These are phyloP conservation scores for Siniperca knerii DNA, from an alignment of 2,113 vertebrate genomes.

Conservation along the genomic window DNA sequence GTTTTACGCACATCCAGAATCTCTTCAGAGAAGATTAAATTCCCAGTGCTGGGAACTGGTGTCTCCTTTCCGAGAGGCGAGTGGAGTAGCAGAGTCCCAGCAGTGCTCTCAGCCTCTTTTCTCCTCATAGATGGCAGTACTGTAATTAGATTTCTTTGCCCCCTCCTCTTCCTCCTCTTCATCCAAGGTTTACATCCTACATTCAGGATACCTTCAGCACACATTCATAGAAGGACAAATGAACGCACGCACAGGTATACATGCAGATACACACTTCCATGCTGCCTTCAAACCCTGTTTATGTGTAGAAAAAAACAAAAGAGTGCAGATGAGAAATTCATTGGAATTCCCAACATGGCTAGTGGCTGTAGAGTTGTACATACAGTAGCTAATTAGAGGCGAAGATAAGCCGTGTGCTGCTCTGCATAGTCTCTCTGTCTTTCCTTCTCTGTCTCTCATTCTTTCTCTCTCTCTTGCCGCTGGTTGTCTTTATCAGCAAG, in stretches of 20 bases:
- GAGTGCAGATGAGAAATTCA: conserved; percentile 39
- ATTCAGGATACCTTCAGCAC: conserved; percentile 40
- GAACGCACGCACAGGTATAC: not conserved
- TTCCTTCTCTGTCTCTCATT: conserved; percentile 38
- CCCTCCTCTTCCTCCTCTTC: conserved; percentile 11
- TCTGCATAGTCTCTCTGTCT: not conserved
- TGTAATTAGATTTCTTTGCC: conserved; percentile 71
- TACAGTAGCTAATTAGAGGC: conserved; percentile 76
- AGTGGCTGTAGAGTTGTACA: conserved; percentile 63
- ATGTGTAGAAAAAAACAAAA: not conserved
- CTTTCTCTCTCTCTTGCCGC: conserved; percentile 41
- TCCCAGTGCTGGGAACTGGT: conserved; percentile 7
- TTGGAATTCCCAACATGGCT: conserved; percentile 63
- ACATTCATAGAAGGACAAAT: conserved; percentile 42
- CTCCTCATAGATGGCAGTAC: conserved; percentile 57
- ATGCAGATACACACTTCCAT: not conserved
- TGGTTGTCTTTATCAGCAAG: conserved; percentile 72
- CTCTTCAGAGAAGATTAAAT: conserved; percentile 49
- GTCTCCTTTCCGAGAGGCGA: conserved; percentile 36
- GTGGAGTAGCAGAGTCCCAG: conserved; percentile 61
- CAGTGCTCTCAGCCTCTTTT: conserved; percentile 61
- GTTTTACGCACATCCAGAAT: conserved; percentile 25
- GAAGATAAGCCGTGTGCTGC: conserved; percentile 67
- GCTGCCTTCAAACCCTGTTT: conserved; percentile 46
- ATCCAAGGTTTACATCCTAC: conserved; percentile 50